Conservation (phyloP, 2,797 vertebrate species). For the Gobio occitaniae region DNA sequence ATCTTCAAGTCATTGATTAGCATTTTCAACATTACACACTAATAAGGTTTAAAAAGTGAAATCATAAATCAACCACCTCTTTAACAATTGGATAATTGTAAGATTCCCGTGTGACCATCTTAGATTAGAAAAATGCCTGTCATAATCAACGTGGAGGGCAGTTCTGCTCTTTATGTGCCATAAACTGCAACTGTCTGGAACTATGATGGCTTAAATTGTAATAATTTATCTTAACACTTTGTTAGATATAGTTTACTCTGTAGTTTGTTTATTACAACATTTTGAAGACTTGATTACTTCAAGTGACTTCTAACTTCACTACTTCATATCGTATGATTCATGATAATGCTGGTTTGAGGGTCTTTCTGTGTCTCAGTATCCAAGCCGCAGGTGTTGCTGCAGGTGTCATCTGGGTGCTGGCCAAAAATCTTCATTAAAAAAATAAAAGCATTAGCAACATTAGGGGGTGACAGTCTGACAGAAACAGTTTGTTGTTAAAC, state of each 20-base stretch:
- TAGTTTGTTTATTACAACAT: background rate
- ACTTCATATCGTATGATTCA: background rate
- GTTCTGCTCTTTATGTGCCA: background rate
- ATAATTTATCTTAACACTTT: background rate
- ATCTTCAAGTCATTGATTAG: no score
- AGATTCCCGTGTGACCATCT: background rate
- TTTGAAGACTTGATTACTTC: background rate
- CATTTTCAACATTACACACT: no score
- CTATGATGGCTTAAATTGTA: background rate
- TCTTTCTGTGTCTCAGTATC: background rate
- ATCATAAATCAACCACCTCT: no score
- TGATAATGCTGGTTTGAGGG: background rate
- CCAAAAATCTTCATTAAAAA: slow-evolving; percentile 1
- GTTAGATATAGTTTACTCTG: background rate
- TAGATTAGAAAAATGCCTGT: background rate
- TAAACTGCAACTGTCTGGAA: background rate
- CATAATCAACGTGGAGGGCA: background rate
- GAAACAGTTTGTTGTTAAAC: background rate
- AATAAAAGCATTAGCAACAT: background rate
- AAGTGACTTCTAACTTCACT: background rate
- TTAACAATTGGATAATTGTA: background rate
- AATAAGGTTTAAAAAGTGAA: no score
- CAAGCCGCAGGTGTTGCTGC: no score
- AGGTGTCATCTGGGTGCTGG: background rate
- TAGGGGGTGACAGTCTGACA: background rate